These are phyloP conservation scores for Silurus aristotelis DNA, from an alignment of 2,797 vertebrate species.

Conservation along the genomic window DNA sequence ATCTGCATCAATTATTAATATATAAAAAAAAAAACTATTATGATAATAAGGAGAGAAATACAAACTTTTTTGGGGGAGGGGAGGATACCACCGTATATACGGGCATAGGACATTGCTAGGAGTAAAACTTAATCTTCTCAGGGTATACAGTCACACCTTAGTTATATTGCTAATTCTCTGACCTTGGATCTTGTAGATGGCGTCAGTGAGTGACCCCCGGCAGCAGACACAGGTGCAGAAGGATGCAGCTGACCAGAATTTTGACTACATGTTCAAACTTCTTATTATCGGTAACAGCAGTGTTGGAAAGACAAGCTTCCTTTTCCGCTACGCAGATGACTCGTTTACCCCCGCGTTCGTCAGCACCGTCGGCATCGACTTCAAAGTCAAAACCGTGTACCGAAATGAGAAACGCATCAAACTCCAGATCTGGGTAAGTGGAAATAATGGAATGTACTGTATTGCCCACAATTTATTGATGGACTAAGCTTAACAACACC, in stretches of 20 bases:
- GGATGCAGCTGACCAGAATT: constrained; percentile 87
- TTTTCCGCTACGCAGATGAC: constrained; percentile 89
- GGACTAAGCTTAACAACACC: background rate
- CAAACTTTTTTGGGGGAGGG: background rate
- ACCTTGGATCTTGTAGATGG: constrained; percentile 72
- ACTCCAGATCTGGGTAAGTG: constrained; percentile 88
- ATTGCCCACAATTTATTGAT: background rate
- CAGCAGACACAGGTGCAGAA: constrained; percentile 68
- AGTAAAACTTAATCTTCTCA: background rate
- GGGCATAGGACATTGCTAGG: background rate
- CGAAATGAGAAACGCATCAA: constrained; percentile 88
- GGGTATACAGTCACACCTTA: background rate
- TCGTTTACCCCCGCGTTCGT: constrained; percentile 90
- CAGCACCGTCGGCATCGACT: constrained; percentile 92
- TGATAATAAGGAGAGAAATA: background rate
- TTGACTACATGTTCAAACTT: constrained; percentile 94
- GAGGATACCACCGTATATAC: background rate
- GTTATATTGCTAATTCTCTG: background rate
- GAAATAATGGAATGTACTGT: background rate
- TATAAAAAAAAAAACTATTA: background rate
- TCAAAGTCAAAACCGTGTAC: constrained; percentile 92
- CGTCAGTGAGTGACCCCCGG: constrained; percentile 73
- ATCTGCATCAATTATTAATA: background rate
- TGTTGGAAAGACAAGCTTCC: constrained; percentile 89
- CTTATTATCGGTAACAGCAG: constrained; percentile 91